phyloP scores from a whole-genome alignment of 2,888 invertebrate genomes.

The Vandiemenella viatica region DNA sequence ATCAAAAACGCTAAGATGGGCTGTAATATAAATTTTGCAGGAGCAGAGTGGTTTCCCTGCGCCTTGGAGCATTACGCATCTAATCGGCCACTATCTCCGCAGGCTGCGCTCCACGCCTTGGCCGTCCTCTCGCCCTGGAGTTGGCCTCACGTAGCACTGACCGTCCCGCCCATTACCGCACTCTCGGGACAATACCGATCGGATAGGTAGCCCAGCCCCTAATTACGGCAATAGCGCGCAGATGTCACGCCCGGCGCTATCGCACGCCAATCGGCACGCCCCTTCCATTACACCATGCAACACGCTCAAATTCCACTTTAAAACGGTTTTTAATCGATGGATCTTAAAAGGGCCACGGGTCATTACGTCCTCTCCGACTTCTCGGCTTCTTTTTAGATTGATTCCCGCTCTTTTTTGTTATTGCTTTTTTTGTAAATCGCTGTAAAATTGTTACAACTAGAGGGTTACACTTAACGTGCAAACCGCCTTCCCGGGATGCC shows the following conservation, averaged over 20 bases:
- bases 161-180: not conserved
- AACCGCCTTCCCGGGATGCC: not conserved
- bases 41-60: too few species aligned
- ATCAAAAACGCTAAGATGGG: too few species aligned
- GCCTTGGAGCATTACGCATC: too few species aligned
- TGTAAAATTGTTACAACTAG: not conserved
- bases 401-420: not conserved
- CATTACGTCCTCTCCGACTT: not conserved
- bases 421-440: not conserved
- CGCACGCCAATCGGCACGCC: not conserved
- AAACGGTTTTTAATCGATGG: not conserved
- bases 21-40: too few species aligned
- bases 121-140: too few species aligned
- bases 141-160: not conserved
- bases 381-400: not conserved
- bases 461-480: not conserved
- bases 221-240: too few species aligned
- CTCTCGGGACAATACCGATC: not conserved
- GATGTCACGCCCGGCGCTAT: too few species aligned
- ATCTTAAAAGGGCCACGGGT: not conserved
- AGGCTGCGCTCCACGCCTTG: too few species aligned
- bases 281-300: conserved; percentile 3
- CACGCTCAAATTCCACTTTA: not conserved
- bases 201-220: too few species aligned
- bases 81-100: too few species aligned